Evolutionary conservation across 2,113 vertebrate species (phyloP), one percentile per base, ranked within the genome.

Genomic region (Bos javanicus): DNA sequence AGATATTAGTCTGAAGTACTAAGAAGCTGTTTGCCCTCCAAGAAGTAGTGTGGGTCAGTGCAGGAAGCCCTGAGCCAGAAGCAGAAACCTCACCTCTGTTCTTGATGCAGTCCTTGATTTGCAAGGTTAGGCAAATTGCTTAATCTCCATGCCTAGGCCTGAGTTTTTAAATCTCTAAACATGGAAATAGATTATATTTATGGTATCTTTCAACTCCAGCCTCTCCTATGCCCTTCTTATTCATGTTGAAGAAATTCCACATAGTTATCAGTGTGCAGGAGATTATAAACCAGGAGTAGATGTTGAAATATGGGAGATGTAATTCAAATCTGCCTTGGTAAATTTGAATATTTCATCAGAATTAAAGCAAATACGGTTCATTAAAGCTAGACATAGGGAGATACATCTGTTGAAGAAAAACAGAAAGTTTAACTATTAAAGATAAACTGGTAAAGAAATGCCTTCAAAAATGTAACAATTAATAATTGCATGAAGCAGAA

Each of bases 281-380:
- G 54, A 87, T 59, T n/a, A 1, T n/a, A 71, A 93, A 16, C 8
- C 74, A 52, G 46, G 93, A 93, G 36, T 82, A 80, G n/a, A 71
- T 7, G 28, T 36, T 64, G 17, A 94, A 12, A 54, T 28, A 86
- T 23, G 83, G 50, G 39, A 9, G 15, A 74, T 93, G 7, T 82
- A 81, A 95, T 88, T 92, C 13, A 54, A 17, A n/a, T 83, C 2
- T 90, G 82, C 59, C 54, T 93, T 94, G 19, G 81, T 78, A 89
- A 85, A 86, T 88, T 57, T 90, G 82, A 96, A 91, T 91, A 74
- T 48, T 81, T 93, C 39, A 16, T 82, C 39, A 91, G n/a, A 96
- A 97, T 87, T 90, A 95, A 96, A 60, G 3, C n/a, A 98, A 71
- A 62, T 95, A 19, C 6, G 23, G 60, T 19, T 97, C 56, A 21